Conservation (phyloP, 2,888 invertebrate genomes). For the Melieria omissa region DNA sequence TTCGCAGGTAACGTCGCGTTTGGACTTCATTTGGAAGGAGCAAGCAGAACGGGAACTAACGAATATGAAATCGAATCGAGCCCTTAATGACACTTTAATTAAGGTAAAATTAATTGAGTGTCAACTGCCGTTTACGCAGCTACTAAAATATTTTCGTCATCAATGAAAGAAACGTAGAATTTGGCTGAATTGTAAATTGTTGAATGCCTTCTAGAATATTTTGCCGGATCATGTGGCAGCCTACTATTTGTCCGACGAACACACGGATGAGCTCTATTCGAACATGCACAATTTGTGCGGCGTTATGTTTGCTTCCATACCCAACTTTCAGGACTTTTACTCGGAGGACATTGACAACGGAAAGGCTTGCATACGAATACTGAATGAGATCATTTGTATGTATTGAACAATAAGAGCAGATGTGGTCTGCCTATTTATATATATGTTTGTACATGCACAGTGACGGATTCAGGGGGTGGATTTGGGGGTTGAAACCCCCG, state of each 20-base stretch:
- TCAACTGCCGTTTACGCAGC: neutral
- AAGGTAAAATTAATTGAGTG: slow-evolving; percentile 54
- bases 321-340: slow-evolving; percentile 98
- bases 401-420: too few species aligned
- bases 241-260: slow-evolving; percentile 89
- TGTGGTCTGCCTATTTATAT: too few species aligned
- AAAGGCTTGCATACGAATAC: slow-evolving; percentile 94
- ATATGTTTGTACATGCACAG: too few species aligned
- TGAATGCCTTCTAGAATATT: slow-evolving; percentile 76
- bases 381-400: slow-evolving; percentile 96
- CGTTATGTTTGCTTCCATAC: slow-evolving; percentile 97
- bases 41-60: slow-evolving; percentile 93
- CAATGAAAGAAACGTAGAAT: neutral
- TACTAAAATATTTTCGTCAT: neutral
- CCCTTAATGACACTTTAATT: slow-evolving; percentile 74
- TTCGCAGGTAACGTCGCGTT: slow-evolving; percentile 85
- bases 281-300: slow-evolving; percentile 75
- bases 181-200: neutral
- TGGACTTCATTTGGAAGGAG: slow-evolving; percentile 97
- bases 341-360: slow-evolving; percentile 97
- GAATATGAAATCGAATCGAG: slow-evolving; percentile 93
- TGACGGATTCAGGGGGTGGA: too few species aligned
- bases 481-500: too few species aligned
- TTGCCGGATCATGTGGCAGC: slow-evolving; percentile 95
- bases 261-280: slow-evolving; percentile 69